Conservation (phyloP, 2,888 invertebrate species). For the Crepidodera aurea region DNA sequence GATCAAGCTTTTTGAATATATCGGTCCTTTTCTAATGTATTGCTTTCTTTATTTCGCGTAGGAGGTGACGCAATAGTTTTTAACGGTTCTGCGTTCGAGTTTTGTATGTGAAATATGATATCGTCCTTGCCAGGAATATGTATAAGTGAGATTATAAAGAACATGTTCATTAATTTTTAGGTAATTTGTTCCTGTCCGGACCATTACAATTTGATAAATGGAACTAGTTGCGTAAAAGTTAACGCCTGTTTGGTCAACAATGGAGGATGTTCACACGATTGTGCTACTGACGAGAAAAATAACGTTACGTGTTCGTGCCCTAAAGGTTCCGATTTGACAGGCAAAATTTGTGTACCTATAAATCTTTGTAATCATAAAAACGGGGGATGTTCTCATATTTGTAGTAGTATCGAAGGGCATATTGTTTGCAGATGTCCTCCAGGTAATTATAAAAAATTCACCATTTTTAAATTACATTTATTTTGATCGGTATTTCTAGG, state of each 20-base stretch:
- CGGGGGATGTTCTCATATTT: slow-evolving; percentile 64
- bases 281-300: slow-evolving; percentile 54
- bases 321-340: slow-evolving; percentile 54
- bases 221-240: slow-evolving; percentile 53
- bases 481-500: too few relatives aligned
- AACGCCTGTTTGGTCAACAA: slow-evolving; percentile 60
- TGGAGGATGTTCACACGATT: slow-evolving; percentile 69
- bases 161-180: slow-evolving; percentile 4
- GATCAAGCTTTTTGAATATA: too few relatives aligned
- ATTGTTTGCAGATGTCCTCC: slow-evolving; percentile 64
- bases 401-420: slow-evolving; percentile 62
- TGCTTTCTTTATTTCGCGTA: too few relatives aligned
- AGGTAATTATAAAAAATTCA: too few relatives aligned
- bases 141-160: too few relatives aligned
- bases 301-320: slow-evolving; percentile 62
- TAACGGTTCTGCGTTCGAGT: too few relatives aligned
- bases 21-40: too few relatives aligned
- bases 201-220: slow-evolving; percentile 52
- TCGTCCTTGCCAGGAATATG: too few relatives aligned
- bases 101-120: too few relatives aligned
- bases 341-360: slow-evolving; percentile 47
- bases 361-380: slow-evolving; percentile 56
- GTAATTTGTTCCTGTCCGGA: slow-evolving; percentile 65
- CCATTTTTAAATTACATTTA: too few relatives aligned
- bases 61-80: too few relatives aligned